Percentiles rank a stretch among this genome's conserved stretches.
Evolutionary conservation across 2,888 invertebrate genomes (phyloP).

Genomic region (Clanis bilineata): DNA sequence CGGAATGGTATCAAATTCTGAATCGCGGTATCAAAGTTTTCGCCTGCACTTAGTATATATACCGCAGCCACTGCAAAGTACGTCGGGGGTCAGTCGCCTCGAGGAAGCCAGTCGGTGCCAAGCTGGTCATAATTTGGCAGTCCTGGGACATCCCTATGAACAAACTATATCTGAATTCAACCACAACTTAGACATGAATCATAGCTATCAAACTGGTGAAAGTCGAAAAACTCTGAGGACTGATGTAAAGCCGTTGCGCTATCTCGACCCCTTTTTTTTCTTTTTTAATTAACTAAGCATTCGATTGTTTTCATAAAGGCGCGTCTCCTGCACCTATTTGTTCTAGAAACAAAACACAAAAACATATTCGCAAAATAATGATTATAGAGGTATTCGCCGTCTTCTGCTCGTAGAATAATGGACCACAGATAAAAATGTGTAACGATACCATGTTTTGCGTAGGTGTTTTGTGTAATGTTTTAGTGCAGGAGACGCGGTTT

Average conservation of each 20-base stretch:
- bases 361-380: no score
- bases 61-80: background rate
- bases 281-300: no score
- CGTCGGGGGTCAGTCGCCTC: conserved; percentile 31
- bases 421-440: no score
- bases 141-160: background rate
- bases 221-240: background rate
- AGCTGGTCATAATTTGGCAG: conserved; percentile 31
- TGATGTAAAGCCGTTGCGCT: background rate
- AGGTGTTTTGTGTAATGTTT: no score
- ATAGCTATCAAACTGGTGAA: background rate
- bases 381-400: no score
- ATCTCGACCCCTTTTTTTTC: background rate
- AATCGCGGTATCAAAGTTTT: conserved; percentile 27
- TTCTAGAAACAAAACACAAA: no score
- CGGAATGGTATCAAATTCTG: conserved; percentile 12
- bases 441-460: no score
- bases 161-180: background rate
- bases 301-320: no score
- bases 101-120: conserved; percentile 31
- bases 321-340: no score
- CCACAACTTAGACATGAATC: background rate
- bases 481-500: no score
- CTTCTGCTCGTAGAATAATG: no score
- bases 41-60: background rate